Evolutionary conservation across 2,113 vertebrate genomes (phyloP).

Genomic region (Thamnophis sirtalis): DNA sequence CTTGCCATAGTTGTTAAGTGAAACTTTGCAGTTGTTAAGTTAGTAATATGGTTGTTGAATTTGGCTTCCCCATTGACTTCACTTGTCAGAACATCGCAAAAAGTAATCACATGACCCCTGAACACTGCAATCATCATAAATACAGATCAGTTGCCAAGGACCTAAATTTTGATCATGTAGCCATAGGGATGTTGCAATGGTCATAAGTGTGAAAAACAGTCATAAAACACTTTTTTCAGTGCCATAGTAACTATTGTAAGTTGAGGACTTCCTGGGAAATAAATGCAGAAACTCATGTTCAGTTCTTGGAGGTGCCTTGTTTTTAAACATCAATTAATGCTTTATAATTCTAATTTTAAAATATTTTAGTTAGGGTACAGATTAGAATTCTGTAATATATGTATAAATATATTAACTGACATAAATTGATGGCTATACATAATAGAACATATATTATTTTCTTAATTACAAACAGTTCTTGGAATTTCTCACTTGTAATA

Average conservation of each 20-base stretch:
- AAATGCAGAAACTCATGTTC: neutral
- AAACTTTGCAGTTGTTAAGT: neutral
- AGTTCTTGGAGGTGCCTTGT: neutral
- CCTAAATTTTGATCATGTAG: neutral
- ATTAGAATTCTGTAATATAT: neutral
- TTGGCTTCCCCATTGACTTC: neutral
- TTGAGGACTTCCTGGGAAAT: neutral
- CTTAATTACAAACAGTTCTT: neutral
- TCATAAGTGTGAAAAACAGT: neutral
- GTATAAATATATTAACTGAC: neutral
- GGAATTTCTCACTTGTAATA: neutral
- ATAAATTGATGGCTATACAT: neutral
- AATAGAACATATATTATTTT: neutral
- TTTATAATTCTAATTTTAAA: neutral
- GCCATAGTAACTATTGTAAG: neutral
- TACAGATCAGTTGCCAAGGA: neutral
- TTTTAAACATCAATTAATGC: neutral
- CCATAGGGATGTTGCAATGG: neutral
- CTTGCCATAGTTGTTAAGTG: neutral
- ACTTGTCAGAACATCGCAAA: neutral
- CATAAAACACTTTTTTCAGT: neutral
- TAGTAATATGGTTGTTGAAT: neutral
- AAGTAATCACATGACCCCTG: neutral
- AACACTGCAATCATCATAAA: neutral
- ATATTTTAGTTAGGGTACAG: neutral